Evolutionary conservation across 2,797 vertebrate species (phyloP).

Genomic region (Meda fulgida): DNA sequence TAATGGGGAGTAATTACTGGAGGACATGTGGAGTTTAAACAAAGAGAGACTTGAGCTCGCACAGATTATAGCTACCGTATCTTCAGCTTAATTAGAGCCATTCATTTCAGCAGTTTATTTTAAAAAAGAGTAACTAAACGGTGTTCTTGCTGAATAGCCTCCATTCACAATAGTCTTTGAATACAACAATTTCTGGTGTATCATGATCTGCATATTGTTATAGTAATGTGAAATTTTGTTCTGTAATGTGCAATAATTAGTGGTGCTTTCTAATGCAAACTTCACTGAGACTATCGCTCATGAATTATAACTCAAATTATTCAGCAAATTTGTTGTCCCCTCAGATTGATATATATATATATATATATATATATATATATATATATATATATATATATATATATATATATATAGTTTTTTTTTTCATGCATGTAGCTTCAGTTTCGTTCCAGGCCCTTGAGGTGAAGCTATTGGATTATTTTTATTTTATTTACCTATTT

Average conservation of each 20-base stretch:
- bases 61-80: slow-evolving; percentile 24
- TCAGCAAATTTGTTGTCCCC: not conserved
- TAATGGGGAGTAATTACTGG: slow-evolving; percentile 60
- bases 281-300: not conserved
- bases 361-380: too few species aligned
- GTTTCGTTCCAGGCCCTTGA: not conserved
- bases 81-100: slow-evolving; percentile 52
- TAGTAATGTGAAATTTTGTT: not conserved
- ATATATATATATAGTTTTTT: too few species aligned
- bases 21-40: slow-evolving; percentile 53
- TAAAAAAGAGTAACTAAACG: not conserved
- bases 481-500: not conserved
- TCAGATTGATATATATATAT: not conserved
- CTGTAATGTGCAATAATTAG: not conserved
- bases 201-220: not conserved
- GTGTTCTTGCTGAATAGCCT: not conserved
- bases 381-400: too few species aligned
- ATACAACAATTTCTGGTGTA: not conserved
- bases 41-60: slow-evolving; percentile 40
- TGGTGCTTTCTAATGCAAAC: not conserved
- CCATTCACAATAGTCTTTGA: slow-evolving; percentile 6
- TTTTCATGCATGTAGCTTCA: not conserved
- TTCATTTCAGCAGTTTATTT: slow-evolving; percentile 39
- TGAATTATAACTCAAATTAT: not conserved
- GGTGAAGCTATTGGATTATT: slow-evolving; percentile 2